These are phyloP conservation scores for Lasioglossum baleicum DNA, from an alignment of 1,140 invertebrate genomes.

Conservation along the genomic window DNA sequence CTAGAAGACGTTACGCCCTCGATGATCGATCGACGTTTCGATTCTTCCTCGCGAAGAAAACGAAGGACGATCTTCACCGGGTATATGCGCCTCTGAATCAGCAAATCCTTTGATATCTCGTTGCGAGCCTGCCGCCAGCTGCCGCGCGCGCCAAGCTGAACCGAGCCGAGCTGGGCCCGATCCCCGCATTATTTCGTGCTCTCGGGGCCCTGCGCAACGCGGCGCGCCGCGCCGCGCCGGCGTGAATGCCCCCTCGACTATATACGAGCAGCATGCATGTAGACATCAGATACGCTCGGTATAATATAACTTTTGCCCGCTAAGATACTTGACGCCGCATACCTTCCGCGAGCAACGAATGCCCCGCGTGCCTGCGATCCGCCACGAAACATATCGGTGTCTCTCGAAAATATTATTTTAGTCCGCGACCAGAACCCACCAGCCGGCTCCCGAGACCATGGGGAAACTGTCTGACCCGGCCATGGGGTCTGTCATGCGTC, in stretches of 20 bases:
- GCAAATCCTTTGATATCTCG: constrained; percentile 65
- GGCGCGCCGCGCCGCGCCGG: background rate
- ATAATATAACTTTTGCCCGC: constrained; percentile 54
- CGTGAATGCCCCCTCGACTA: constrained; percentile 43
- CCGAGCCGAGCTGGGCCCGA: constrained; percentile 24
- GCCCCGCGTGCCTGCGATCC: constrained; percentile 18
- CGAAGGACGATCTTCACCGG: constrained; percentile 19
- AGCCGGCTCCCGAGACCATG: no score
- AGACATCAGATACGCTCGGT: constrained; percentile 56
- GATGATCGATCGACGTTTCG: constrained; percentile 66
- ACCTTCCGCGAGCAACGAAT: constrained; percentile 51
- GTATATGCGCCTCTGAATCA: constrained; percentile 62
- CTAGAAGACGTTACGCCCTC: constrained; percentile 57
- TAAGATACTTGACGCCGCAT: constrained; percentile 55
- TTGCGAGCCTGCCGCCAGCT: constrained; percentile 57
- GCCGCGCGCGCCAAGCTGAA: constrained; percentile 29
- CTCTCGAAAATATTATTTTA: constrained; percentile 34
- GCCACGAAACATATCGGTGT: constrained; percentile 34
- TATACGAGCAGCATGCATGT: constrained; percentile 63
- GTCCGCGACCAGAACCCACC: no score
- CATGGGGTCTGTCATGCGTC: no score
- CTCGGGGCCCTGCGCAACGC: constrained; percentile 35
- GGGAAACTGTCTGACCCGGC: no score
- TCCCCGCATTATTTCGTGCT: constrained; percentile 64
- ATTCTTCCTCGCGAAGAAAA: constrained; percentile 53